Conservation (phyloP, 2,888 invertebrate species). For the Xanthorhoe spadicearia region DNA sequence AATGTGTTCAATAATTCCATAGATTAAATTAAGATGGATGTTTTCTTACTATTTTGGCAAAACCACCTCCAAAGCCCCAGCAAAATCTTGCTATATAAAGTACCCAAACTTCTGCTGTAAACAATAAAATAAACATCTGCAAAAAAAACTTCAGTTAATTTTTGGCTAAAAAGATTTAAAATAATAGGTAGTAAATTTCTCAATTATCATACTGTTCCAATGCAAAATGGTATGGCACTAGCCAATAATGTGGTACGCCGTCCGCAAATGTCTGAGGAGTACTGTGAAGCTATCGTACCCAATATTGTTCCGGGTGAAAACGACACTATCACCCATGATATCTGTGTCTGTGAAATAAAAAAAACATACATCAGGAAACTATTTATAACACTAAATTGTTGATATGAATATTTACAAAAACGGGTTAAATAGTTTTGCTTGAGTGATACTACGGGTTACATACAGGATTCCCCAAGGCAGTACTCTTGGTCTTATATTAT, state of each 20-base stretch:
- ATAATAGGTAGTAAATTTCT: background rate
- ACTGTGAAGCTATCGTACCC: slow-evolving; percentile 60
- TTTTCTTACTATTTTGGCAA: slow-evolving; percentile 62
- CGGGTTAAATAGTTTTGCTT: too few relatives aligned
- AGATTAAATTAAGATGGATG: background rate
- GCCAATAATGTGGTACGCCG: slow-evolving; percentile 59
- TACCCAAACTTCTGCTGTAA: slow-evolving; percentile 67
- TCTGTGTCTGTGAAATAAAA: slow-evolving; percentile 53
- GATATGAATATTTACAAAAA: background rate
- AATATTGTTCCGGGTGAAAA: slow-evolving; percentile 59
- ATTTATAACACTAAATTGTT: too few relatives aligned
- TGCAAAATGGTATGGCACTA: slow-evolving; percentile 58
- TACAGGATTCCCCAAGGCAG: background rate
- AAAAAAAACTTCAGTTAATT: slow-evolving; percentile 37
- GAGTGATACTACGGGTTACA: background rate
- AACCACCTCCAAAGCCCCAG: slow-evolving; percentile 78
- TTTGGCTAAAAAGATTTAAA: background rate
- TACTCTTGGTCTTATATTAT: background rate
- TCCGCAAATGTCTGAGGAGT: slow-evolving; percentile 60
- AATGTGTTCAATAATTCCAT: background rate
- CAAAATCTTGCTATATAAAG: slow-evolving; percentile 75
- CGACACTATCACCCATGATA: slow-evolving; percentile 65
- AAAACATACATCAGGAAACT: background rate
- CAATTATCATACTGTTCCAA: slow-evolving; percentile 57
- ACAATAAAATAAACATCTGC: slow-evolving; percentile 67